These are phyloP conservation scores for Holocentrus rufus DNA, from an alignment of 2,797 vertebrate genomes.

Conservation along the genomic window DNA sequence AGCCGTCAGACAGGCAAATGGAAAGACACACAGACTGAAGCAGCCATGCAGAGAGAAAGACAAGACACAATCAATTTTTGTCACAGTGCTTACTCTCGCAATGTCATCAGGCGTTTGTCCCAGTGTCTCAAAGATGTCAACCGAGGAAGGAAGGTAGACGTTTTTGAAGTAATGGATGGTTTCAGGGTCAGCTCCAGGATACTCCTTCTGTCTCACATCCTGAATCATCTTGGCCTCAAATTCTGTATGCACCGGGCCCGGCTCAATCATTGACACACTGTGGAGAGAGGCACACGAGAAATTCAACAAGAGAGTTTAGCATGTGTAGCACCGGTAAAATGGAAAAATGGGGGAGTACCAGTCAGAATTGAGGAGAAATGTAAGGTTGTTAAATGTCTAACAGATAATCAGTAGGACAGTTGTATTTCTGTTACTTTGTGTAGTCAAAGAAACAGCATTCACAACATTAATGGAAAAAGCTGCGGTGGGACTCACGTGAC, in stretches of 20 bases:
- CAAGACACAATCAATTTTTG: background rate
- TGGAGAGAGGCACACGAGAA: constrained; percentile 10
- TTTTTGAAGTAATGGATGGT: constrained; percentile 88
- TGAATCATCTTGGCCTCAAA: constrained; percentile 90
- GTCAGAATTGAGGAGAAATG: background rate
- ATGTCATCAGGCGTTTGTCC: constrained; percentile 89
- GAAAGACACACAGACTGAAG: constrained; percentile 12
- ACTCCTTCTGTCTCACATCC: constrained; percentile 87
- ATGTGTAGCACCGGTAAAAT: background rate
- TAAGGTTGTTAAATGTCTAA: too few species aligned
- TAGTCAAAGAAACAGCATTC: background rate
- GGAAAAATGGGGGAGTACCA: background rate
- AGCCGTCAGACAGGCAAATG: constrained; percentile 5
- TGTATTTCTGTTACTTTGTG: background rate
- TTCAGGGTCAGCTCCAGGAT: constrained; percentile 84
- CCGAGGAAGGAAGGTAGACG: constrained; percentile 86
- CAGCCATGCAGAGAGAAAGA: background rate
- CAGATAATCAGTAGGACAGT: too few species aligned
- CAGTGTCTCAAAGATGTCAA: constrained; percentile 86
- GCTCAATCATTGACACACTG: constrained; percentile 89
- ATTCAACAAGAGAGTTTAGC: background rate
- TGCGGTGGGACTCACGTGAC: constrained; percentile 79
- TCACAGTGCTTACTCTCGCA: constrained; percentile 80
- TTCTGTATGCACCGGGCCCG: constrained; percentile 89
- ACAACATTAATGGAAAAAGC: background rate